These are phyloP conservation scores for Lepidonotus clava DNA, from an alignment of 2,888 invertebrate genomes.

Conservation along the genomic window DNA sequence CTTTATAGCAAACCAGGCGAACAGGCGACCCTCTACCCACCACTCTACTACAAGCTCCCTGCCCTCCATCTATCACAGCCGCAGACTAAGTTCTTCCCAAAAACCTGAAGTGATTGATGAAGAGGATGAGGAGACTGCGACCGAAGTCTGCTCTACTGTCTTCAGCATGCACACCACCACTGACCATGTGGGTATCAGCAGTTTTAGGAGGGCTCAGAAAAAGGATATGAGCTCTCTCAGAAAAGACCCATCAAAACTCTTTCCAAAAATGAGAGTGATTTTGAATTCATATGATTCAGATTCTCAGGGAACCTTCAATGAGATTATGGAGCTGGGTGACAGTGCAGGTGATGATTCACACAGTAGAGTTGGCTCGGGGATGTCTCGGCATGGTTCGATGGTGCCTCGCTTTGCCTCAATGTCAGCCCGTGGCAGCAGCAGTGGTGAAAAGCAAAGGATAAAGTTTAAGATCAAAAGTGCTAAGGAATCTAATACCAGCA, in stretches of 20 bases:
- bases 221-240: neutral
- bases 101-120: slow-evolving; percentile 9
- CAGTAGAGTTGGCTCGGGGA: neutral
- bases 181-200: slow-evolving; percentile 29
- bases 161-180: slow-evolving; percentile 27
- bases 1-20: no score
- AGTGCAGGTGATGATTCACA: neutral
- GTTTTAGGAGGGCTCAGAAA: neutral
- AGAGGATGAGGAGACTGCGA: neutral
- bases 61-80: neutral
- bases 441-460: neutral
- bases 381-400: neutral
- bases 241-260: neutral
- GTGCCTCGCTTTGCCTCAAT: neutral
- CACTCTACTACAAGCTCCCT: neutral
- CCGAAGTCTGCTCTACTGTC: neutral
- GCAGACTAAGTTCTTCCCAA: neutral
- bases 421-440: neutral
- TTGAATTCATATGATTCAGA: neutral
- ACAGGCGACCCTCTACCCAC: no score
- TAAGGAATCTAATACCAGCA: neutral
- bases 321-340: slow-evolving; percentile 5
- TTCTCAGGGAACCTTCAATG: neutral
- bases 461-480: neutral
- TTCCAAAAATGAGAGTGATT: slow-evolving; percentile 11